Evolutionary conservation across 2,797 vertebrate species (phyloP).

Genomic region (Psittacula echo): DNA sequence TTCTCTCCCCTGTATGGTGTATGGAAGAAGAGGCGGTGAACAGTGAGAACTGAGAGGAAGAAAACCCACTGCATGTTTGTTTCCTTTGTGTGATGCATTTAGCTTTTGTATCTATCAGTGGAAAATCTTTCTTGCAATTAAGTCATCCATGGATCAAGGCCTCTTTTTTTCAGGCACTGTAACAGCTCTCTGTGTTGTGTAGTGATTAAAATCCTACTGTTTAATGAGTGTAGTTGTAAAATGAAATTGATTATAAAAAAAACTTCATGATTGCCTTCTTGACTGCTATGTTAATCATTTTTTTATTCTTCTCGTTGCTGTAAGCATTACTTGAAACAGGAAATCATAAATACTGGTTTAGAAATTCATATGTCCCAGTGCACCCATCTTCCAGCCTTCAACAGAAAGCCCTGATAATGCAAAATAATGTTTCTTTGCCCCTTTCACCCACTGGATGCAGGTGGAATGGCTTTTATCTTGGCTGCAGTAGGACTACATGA

Average conservation of each 20-base stretch:
- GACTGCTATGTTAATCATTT: slow-evolving; percentile 30
- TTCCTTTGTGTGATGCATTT: background rate
- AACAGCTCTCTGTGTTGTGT: slow-evolving; percentile 26
- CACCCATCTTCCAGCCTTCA: background rate
- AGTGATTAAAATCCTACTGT: slow-evolving; percentile 65
- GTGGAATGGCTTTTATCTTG: background rate
- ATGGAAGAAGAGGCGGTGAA: background rate
- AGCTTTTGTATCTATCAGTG: background rate
- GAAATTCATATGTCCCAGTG: slow-evolving; percentile 40
- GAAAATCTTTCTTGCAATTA: background rate
- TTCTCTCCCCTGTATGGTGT: background rate
- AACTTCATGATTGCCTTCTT: slow-evolving; percentile 43
- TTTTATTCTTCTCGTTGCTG: slow-evolving; percentile 49
- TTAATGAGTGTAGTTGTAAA: slow-evolving; percentile 64
- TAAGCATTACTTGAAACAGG: slow-evolving; percentile 61
- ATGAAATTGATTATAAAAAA: slow-evolving; percentile 59
- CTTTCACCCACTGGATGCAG: background rate
- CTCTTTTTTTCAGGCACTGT: background rate
- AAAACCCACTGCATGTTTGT: background rate
- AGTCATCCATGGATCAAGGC: background rate
- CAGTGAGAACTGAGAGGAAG: background rate
- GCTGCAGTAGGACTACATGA: background rate
- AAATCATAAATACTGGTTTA: slow-evolving; percentile 45
- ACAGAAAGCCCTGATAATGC: background rate
- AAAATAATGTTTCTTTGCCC: slow-evolving; percentile 25